Conservation (phyloP, 2,113 vertebrate species). For the Muscicapa adusta region DNA sequence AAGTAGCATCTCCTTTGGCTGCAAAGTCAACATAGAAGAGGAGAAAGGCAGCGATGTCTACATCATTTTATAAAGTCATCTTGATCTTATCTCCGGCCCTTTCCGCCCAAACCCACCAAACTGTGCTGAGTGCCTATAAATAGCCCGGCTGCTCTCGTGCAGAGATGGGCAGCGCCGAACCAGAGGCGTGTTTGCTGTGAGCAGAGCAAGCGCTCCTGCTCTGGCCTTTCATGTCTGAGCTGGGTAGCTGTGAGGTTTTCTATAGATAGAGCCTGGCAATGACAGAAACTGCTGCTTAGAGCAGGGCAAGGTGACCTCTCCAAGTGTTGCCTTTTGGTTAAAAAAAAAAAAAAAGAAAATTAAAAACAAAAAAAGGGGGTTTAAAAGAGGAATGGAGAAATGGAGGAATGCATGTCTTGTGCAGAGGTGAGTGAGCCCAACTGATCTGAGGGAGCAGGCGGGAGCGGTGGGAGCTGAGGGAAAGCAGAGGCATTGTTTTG, state of each 20-base stretch:
- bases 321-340: not conserved
- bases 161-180: constrained; percentile 58
- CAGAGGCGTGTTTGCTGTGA: constrained; percentile 44
- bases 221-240: constrained; percentile 45
- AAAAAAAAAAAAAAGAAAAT: not conserved
- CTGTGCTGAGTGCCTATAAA: constrained; percentile 71
- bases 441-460: not conserved
- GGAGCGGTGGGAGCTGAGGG: not conserved
- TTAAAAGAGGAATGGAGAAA: constrained; percentile 61
- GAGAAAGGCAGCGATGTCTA: constrained; percentile 47
- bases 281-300: not conserved
- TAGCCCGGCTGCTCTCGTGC: constrained; percentile 55
- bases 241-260: not conserved
- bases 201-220: not conserved
- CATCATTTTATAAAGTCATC: constrained; percentile 64
- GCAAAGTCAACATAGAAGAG: constrained; percentile 22
- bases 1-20: not conserved
- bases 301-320: not conserved
- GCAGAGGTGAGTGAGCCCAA: constrained; percentile 55
- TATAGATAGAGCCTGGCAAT: not conserved
- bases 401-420: not conserved
- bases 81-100: constrained; percentile 70
- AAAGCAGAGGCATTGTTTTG: not conserved
- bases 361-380: not conserved
- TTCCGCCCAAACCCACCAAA: constrained; percentile 73